These are phyloP conservation scores for Samia ricini DNA, from an alignment of 1,140 invertebrate genomes.

Conservation along the genomic window DNA sequence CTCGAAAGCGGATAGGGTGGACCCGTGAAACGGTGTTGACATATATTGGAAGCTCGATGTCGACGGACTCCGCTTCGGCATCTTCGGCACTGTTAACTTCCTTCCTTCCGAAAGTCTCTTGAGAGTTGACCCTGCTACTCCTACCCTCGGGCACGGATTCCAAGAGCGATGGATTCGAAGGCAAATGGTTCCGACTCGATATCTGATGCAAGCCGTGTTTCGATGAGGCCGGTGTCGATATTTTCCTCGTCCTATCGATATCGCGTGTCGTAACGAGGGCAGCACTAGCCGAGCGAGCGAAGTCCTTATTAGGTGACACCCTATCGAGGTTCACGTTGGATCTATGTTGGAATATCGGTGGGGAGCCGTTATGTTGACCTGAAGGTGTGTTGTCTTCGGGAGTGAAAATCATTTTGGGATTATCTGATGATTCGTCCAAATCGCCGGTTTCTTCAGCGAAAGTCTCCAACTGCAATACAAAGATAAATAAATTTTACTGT, in stretches of 20 bases:
- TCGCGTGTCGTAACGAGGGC: constrained; percentile 58
- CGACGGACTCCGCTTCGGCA: constrained; percentile 83
- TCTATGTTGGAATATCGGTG: constrained; percentile 46
- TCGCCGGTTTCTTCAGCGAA: constrained; percentile 53
- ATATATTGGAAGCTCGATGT: constrained; percentile 90
- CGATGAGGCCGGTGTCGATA: constrained; percentile 52
- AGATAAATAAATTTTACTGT: background rate
- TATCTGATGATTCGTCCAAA: constrained; percentile 33
- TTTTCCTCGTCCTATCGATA: constrained; percentile 55
- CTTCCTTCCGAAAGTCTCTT: constrained; percentile 57
- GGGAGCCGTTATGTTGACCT: constrained; percentile 47
- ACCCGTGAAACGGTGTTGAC: constrained; percentile 90
- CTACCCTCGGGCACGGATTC: constrained; percentile 65
- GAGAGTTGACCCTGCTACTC: constrained; percentile 45
- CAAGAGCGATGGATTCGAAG: constrained; percentile 51
- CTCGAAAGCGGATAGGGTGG: constrained; percentile 84
- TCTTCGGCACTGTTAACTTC: constrained; percentile 55
- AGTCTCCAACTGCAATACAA: constrained; percentile 50
- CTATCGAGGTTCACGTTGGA: constrained; percentile 47
- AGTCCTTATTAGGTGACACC: constrained; percentile 46
- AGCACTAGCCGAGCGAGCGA: constrained; percentile 76
- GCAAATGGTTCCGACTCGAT: constrained; percentile 57
- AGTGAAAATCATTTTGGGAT: constrained; percentile 52
- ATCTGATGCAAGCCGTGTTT: constrained; percentile 55
- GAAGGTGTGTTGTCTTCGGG: constrained; percentile 40